Evolutionary conservation across 2,797 vertebrate genomes (phyloP).

Genomic region (Acridotheres tristis): DNA sequence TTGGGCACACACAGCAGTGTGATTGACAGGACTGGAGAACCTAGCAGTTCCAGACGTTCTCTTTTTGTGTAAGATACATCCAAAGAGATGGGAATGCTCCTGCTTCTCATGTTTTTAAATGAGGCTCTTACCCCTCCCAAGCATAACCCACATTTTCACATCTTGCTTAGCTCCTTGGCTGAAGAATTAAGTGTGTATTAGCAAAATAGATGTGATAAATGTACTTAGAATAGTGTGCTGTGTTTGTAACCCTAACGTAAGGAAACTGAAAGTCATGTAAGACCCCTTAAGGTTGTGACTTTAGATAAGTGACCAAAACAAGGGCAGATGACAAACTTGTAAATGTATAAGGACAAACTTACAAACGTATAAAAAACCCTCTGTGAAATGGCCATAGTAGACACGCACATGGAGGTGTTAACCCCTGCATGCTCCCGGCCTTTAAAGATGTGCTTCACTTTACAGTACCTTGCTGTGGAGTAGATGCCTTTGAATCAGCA

Average conservation of each 20-base stretch:
- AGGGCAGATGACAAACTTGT: too few relatives aligned
- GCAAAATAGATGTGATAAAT: background rate
- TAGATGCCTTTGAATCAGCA: background rate
- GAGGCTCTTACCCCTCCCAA: background rate
- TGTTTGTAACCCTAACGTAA: background rate
- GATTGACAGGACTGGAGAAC: constrained; percentile 8
- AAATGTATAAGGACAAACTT: background rate
- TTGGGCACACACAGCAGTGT: background rate
- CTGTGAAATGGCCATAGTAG: background rate
- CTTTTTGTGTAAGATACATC: background rate
- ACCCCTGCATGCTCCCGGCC: rapidly evolving
- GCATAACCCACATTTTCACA: background rate
- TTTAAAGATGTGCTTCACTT: background rate
- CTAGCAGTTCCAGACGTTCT: background rate
- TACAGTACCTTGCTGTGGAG: background rate
- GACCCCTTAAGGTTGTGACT: background rate
- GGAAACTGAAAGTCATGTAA: background rate
- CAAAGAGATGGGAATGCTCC: background rate
- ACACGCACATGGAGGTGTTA: too few relatives aligned
- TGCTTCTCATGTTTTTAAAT: constrained; percentile 22
- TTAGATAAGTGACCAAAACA: background rate
- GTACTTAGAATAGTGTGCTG: too few relatives aligned
- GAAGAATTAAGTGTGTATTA: background rate
- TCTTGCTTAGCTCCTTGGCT: background rate
- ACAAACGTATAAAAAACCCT: background rate